Base-by-base conservation (phyloP, 1,140 invertebrate species). In the Hycleus cichorii region DNA sequence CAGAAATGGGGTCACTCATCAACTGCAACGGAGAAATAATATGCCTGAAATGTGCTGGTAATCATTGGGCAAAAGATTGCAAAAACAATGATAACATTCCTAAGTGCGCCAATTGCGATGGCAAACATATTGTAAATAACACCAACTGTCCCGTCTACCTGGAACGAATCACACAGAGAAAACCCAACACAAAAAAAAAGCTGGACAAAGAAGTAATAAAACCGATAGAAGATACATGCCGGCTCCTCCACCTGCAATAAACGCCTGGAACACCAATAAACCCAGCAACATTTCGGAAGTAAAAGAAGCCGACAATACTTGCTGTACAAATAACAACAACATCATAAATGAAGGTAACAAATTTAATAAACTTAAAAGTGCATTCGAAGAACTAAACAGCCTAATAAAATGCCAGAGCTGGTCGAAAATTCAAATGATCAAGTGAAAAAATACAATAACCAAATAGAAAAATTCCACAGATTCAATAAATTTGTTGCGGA, bases 41-140 rank as follows among this genome's bases (percentile, higher is more conserved):
- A 25, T 72, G 65, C 58, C 63, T 66, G 3, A 64, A 65, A 56
- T 71, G 69, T 45, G 47, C 48, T 2, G 62, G 54, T 6, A 47
- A 59, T 11, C 69, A 69, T 11, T 42, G 11, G 11, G 4, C 2
- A 9, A 42, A 42, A 10, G 40, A 42, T 3, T 42, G 11, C 40
- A n/a, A 32, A 7, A 32, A 9, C 40, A 42, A 11, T 11, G 27
- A 7, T 32, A 32, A 32, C 27, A 32, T 7, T 32, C 32, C 32
- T 4, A 42, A 42, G 11, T 42, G 40, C 40, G 9, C 40, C 9
- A 42, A 42, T 42, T 42, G 40, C 10, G 40, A 11, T 42, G 9
- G 40, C 9, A 9, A 42, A 6, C 40, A 42, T 11, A 42, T 11
- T 10, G 9, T 5, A 10, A 42, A 42, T n/a, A 11, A 10, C 10